phyloP scores from a whole-genome alignment of 2,113 vertebrate genomes.

The Elanoides forficatus region DNA sequence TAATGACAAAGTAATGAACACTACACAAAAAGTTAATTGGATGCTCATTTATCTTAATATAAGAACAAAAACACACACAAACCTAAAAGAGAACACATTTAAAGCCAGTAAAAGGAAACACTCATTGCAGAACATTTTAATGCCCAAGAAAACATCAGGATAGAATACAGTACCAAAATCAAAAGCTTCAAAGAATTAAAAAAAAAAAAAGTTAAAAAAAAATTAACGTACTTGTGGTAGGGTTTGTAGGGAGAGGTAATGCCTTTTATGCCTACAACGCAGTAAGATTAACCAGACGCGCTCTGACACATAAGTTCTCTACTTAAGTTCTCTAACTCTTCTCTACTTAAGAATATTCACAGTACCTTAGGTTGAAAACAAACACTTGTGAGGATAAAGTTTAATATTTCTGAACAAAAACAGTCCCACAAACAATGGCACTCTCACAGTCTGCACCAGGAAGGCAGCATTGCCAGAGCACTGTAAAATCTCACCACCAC shows the following conservation, averaged over 20 bases:
- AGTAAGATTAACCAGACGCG: background rate
- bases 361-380: background rate
- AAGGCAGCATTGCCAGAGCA: background rate
- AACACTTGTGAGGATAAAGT: background rate
- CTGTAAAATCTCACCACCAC: background rate
- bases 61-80: background rate
- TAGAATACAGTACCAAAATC: background rate
- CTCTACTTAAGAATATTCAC: background rate
- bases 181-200: background rate
- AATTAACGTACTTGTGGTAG: background rate
- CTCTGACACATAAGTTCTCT: background rate
- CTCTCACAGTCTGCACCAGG: background rate
- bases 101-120: background rate
- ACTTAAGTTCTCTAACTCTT: background rate
- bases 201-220: background rate
- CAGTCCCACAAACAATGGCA: background rate
- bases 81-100: background rate
- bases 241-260: background rate
- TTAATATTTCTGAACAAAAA: background rate
- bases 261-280: background rate
- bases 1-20: background rate
- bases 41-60: background rate
- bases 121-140: background rate
- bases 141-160: background rate
- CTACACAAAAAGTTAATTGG: background rate